Percentiles rank a stretch among this genome's conserved stretches.
phyloP scores from a whole-genome alignment of 2,888 invertebrate genomes.

The Vesta saturnalis region DNA sequence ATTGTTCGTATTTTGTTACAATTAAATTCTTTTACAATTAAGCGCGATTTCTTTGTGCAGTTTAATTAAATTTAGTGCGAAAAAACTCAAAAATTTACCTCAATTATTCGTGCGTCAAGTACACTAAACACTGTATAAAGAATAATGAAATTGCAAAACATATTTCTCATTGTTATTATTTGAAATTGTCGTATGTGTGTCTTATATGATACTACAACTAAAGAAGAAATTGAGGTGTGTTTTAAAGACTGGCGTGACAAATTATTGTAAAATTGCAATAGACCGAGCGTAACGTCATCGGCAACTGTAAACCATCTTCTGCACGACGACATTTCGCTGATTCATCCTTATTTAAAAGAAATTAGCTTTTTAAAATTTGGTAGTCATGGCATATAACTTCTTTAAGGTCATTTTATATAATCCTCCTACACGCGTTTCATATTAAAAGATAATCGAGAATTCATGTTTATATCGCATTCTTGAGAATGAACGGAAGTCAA shows the following conservation, averaged over 20 bases:
- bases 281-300: slow-evolving; percentile 55
- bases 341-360: slow-evolving; percentile 1
- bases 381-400: not conserved
- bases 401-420: slow-evolving; percentile 5
- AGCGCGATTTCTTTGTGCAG: not conserved
- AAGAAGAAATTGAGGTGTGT: slow-evolving; percentile 53
- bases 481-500: not conserved
- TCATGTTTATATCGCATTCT: slow-evolving; percentile 3
- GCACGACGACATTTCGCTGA: not conserved
- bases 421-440: not conserved
- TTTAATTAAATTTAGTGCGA: too few species aligned
- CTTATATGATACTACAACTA: slow-evolving; percentile 47
- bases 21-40: too few species aligned
- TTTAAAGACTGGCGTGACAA: slow-evolving; percentile 60
- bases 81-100: not conserved
- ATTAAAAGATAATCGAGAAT: not conserved
- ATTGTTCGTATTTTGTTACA: too few species aligned
- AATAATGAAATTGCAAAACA: slow-evolving; percentile 4
- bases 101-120: not conserved
- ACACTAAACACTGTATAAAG: not conserved
- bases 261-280: slow-evolving; percentile 57
- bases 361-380: not conserved
- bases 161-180: not conserved
- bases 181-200: slow-evolving; percentile 3
- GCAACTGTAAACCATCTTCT: slow-evolving; percentile 12